Evolutionary conservation across 2,888 invertebrate species (phyloP), one percentile per base, ranked within the genome.

Genomic region (Pterostichus niger): DNA sequence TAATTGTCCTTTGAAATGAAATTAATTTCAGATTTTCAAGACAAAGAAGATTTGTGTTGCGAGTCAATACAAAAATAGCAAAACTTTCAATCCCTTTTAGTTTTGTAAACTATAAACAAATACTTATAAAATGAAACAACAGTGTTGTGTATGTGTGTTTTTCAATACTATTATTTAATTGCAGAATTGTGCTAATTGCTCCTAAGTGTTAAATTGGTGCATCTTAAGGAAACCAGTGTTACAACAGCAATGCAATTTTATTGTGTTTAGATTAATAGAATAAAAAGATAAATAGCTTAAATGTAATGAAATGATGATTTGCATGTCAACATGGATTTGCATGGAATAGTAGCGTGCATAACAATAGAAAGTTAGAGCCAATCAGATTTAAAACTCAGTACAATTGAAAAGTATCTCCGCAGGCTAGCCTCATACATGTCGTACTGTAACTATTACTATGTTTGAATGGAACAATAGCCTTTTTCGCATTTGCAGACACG

Each of bases 321-420:
- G 10, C 61, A 61, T 61, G 61, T 61, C 35, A 13, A 64, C 64
- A 35, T 64, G 64, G 33, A 31, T 35, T 24, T 31, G 9, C 35
- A 64, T 35, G 64, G 31, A 64, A 64, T 35, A 35, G 33, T n/a
- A 33, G 33, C 64, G 13, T 64, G 13, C 64, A 64, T 64, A 31
- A 33, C 64, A 64, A 64, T 64, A 35, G 31, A 64, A 64, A 64
- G 64, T 64, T 40, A 40, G n/a, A 33, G 64, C 31, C 31, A 64
- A 64, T 64, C 64, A 35, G 33, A 49, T 49, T 64, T 64, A 35
- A 64, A 64, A 64, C 2, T 13, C 64, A n/a, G 33, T 35, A 49
- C 49, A 13, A n/a, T 13, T 59, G 24, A 59, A 59, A 59, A 59
- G 59, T 17, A 15, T 56, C 54, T 24, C 1, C 24, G 31, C 59